A percentile compares a stretch with the other conserved stretches of the same genome.
Evolutionary conservation across 2,113 vertebrate species (phyloP).

Genomic region (Cisticola juncidis): DNA sequence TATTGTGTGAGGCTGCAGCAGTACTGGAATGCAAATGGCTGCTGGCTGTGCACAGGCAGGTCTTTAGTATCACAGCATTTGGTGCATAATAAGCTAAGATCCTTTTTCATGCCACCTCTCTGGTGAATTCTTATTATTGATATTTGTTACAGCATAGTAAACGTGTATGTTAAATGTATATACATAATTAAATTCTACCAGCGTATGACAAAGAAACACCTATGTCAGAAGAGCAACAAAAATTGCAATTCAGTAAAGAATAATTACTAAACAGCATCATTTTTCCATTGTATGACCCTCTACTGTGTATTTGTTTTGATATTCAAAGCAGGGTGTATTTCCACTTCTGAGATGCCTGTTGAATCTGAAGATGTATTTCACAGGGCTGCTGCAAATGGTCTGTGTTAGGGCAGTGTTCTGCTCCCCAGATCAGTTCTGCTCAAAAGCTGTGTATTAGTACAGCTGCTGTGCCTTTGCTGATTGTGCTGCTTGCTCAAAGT

Average conservation of each 20-base stretch:
- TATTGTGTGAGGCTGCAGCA: constrained; percentile 15
- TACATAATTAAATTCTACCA: background rate
- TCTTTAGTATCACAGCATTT: background rate
- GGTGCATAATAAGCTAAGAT: background rate
- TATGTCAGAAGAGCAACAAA: background rate
- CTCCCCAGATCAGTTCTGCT: background rate
- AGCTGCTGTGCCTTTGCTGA: background rate
- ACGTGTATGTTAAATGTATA: rapidly evolving
- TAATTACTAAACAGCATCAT: background rate
- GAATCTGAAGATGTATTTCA: background rate
- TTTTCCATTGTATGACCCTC: background rate
- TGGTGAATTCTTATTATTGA: background rate
- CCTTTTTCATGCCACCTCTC: background rate
- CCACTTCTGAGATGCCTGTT: background rate
- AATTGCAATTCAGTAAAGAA: background rate
- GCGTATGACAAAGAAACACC: background rate
- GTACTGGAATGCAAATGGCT: constrained; percentile 21
- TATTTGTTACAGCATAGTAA: background rate
- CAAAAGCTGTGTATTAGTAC: background rate
- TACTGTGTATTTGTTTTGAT: background rate
- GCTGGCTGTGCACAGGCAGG: constrained; percentile 21
- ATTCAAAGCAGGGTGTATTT: background rate
- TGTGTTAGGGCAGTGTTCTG: background rate
- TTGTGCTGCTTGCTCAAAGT: background rate
- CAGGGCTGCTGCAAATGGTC: background rate